phyloP scores from a whole-genome alignment of 2,113 vertebrate genomes.

The Salvator merianae region DNA sequence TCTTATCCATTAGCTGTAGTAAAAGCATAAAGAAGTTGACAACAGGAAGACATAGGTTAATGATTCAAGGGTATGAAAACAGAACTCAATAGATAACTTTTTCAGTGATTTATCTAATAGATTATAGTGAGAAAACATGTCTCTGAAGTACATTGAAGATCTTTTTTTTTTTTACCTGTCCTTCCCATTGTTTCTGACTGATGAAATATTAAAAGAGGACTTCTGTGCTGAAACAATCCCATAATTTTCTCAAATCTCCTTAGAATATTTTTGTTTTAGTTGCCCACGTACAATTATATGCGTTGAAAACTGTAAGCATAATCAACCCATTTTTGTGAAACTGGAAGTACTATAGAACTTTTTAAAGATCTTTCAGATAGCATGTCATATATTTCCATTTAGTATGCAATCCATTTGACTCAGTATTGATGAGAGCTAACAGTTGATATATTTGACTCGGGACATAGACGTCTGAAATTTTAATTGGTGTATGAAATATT shows the following conservation, averaged over 20 bases:
- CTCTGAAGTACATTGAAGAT: neutral
- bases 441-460: slow-evolving; percentile 60
- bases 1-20: neutral
- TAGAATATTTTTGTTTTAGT: neutral
- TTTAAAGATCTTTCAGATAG: slow-evolving; percentile 32
- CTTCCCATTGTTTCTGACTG: neutral
- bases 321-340: slow-evolving; percentile 22
- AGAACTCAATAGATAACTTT: neutral
- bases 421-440: slow-evolving; percentile 68
- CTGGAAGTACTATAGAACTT: slow-evolving; percentile 49
- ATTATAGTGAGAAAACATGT: neutral
- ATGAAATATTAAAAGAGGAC: neutral
- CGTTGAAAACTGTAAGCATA: slow-evolving; percentile 37
- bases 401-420: slow-evolving; percentile 70
- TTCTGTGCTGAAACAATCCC: neutral
- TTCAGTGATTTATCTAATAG: no score
- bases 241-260: neutral
- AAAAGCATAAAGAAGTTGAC: no score
- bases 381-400: slow-evolving; percentile 61
- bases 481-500: slow-evolving; percentile 72
- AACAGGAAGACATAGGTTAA: neutral
- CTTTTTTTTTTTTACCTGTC: neutral
- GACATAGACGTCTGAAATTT: slow-evolving; percentile 57
- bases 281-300: neutral
- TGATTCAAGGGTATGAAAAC: neutral